Base-by-base conservation (phyloP, 2,113 vertebrate genomes). In the Bufo bufo region DNA sequence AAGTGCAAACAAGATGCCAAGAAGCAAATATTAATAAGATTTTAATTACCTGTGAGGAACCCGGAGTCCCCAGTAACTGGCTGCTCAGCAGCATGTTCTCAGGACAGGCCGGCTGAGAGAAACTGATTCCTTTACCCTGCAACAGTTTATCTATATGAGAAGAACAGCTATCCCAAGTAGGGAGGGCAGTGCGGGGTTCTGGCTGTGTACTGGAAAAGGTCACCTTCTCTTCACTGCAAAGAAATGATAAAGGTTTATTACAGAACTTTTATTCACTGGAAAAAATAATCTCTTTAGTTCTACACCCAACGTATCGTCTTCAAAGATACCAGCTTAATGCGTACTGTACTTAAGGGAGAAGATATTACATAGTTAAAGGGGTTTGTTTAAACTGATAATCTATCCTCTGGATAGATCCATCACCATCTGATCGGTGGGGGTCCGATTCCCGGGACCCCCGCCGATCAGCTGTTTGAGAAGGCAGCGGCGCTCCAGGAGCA, bases 81-180 rank as follows among this genome's bases (percentile, higher is more conserved):
- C 96, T 99, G 47, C 96, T 96, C 71, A 99, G 91, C 85, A 99
- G 91, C 98, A 99, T 99, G 92, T 99, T 97, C 81, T 99, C 98
- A 0, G 96, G 96, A 90, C 96, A 97, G 66, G 96, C 91, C 0
- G 98, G 98, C 91, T 99, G 98, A 0, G 98, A 99, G 92, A 99
- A 99, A 93, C 98, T 98, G 93, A 98, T 96, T 8, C 96, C 97
- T 90, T 94, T 96, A 12, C 96, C 97, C 90, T 94, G 95, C 56
- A 96, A 96, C 2, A 96, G 92, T 1, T 93, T 92, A 87, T 95
- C 94, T 89, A 96, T 93, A 23, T 92, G 90, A 2, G 94, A 91
- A 0, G 94, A 85, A 56, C 92, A 93, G 58, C 93, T 91, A 49
- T 99, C 97, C 96, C 96, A 97, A 0, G 93, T 91, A 3, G 93